Evolutionary conservation across 2,797 vertebrate species (phyloP), one percentile per base, ranked within the genome.

Genomic region (Cichlasoma orientale): DNA sequence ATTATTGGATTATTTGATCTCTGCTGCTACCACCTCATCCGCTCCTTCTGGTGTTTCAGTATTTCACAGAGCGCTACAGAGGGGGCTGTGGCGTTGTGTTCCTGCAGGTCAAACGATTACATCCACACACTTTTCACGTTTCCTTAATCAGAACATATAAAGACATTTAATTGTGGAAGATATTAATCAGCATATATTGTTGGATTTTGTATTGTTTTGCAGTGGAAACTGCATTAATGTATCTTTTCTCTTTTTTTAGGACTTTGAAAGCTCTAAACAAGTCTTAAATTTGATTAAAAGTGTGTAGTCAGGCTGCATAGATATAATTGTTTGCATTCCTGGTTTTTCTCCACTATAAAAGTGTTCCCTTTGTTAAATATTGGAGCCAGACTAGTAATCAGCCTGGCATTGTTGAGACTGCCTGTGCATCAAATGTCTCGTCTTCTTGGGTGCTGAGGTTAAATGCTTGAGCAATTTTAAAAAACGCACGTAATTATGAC

Each of bases 351-450:
- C 82, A 78, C 80, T 82, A 81, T 88, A 85, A 88, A 79, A 76
- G 84, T 76, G 73, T 59, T 71, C 79, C 6, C 79, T 87, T 63
- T 79, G 82, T 52, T 78, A 86, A 84, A 92, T 82, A 87, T 87
- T 85, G 72, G 76, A 86, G 85, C 59, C 85, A 90, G 83, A 80
- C 58, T 56, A 80, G 75, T 83, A 87, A 89, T 92, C 85, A 89
- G 82, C 29, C 33, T 1, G 25, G 63, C 80, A 63, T 68, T 68
- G 16, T 82, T 83, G 73, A 85, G 54, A 56, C 56, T 91, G 79
- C 70, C 86, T 78, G 38, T 41, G 63, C 27, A 53, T 81, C 72
- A 55, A 80, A 86, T 86, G 82, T 77, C 55, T 80, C n/a, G 6
- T 78, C 83, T 89, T 82, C 84, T 86, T 80, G 72, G 83, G 82